Evolutionary conservation across 2,888 invertebrate species (phyloP), one percentile per base, ranked within the genome.

Genomic region (Iselma pallidipennis): DNA sequence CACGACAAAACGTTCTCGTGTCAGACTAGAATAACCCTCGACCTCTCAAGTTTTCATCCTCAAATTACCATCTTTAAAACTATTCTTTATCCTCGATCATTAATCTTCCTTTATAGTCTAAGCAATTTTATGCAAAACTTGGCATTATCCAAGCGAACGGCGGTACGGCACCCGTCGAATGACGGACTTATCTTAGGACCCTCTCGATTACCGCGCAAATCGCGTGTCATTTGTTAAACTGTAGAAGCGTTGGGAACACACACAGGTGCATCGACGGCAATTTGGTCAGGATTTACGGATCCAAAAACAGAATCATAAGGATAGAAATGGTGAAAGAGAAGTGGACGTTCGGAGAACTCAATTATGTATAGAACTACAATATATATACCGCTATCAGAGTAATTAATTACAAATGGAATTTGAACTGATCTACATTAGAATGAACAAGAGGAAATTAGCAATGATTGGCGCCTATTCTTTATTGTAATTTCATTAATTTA

Each of bases 211-310:
- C 76, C 69, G 75, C 71, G 73, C 73, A 79, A 79, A 79, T 79
- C 80, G 80, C 77, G 76, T 78, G 78, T 79, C 80, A 80, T 80
- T 80, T 79, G 78, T 80, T 78, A 77, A n/a, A 76, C 76, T 76
- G 74, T 74, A 70, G 70, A 71, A 74, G 74, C 74, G 76, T 60
- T 70, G 75, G 73, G 78, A 77, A 76, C 74, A 75, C 73, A 75
- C 74, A 74, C 79, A 79, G 79, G 79, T 79, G 78, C 74, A 75
- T 70, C 67, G 65, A 69, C 72, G 76, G 75, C 77, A 77, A 79
- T 78, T 79, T 79, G 75, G 76, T 72, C 74, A 74, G 78, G 78
- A 79, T 79, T 79, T 79, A 60, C 56, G 29, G 50, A 48, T 14
- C 21, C 55, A 16, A n/a, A n/a, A n/a, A n/a, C n/a, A n/a, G n/a